Base-by-base conservation (phyloP, 2,888 invertebrate species). In the Taenaris catops region DNA sequence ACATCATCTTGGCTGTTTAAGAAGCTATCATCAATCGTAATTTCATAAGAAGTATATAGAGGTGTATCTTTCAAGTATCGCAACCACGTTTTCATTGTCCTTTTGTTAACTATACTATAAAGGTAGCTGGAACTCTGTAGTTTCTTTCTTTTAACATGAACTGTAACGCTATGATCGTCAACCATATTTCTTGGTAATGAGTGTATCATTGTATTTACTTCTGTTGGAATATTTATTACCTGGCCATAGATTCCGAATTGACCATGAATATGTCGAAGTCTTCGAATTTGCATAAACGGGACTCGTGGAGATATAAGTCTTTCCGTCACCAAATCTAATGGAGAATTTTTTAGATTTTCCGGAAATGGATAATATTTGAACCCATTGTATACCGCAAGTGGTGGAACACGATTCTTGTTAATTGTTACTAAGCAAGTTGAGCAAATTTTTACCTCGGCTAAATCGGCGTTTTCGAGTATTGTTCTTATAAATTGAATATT, bases 151-250 rank as follows among this genome's bases (percentile, higher is more conserved):
- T 63, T 51, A 21, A 67, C 58, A 46, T 66, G 49, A 1, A 69
- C 57, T 44, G 64, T 60, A 29, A 67, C 53, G 8, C 46, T 48
- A 23, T 64, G 44, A 44, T 66, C 65, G 41, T 66, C 65, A 35
- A 63, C 40, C 25, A 69, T 23, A 5, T 57, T 47, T 0, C 66
- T 50, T 1, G 65, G 65, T 46, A 70, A 53, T 4, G 41, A 42
- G 49, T 58, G 51, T 28, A 64, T 59, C 63, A 64, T 65, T 1
- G 52, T 48, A 46, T 65, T 25, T 27, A 60, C 63, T 38, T 53
- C 14, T 2, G 63, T 59, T 39, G 68, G 69, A 1, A 70, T 62
- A 46, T 71, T 72, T 5, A 72, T 72, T 32, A 69, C 54, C 60
- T 73, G 68, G 0, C 62, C 67, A 11, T 54, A 38, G 7, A 70